phyloP scores from a whole-genome alignment of 2,113 vertebrate genomes.

The Ailurus styani region DNA sequence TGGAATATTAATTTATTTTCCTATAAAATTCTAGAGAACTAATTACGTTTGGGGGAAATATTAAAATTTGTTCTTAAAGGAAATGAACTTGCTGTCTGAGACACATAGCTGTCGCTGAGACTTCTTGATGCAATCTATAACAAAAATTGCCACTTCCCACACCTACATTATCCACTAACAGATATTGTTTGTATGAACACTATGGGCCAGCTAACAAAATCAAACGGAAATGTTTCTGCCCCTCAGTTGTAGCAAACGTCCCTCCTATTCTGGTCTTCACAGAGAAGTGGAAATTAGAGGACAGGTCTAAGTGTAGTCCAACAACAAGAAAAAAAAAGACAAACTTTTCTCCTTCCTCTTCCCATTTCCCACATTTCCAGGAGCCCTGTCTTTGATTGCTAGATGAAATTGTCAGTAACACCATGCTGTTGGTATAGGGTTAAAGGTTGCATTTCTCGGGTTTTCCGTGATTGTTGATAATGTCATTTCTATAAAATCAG shows the following conservation, averaged over 20 bases:
- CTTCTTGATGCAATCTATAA: not conserved
- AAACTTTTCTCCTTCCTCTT: not conserved
- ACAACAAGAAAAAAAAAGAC: not conserved
- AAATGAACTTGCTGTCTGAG: not conserved
- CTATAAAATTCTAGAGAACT: not conserved
- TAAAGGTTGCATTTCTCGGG: not conserved
- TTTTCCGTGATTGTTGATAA: not conserved
- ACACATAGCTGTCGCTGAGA: not conserved
- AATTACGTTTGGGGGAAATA: not conserved
- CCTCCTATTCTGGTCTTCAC: not conserved
- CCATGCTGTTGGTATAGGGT: not conserved
- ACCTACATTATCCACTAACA: not conserved
- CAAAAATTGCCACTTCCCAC: not conserved
- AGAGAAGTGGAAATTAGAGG: not conserved
- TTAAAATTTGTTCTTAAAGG: conserved; percentile 16
- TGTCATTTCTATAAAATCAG: conserved; percentile 21
- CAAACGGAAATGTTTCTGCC: not conserved
- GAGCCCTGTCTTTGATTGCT: not conserved
- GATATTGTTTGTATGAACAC: not conserved
- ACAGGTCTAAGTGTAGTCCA: not conserved
- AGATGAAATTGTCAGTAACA: not conserved
- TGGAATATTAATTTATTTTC: not conserved
- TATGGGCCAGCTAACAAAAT: not conserved
- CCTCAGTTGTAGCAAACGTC: not conserved
- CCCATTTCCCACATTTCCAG: not conserved